Evolutionary conservation across 2,888 invertebrate genomes (phyloP), one percentile per base, ranked within the genome.

Genomic region (Drosophila ustulata): DNA sequence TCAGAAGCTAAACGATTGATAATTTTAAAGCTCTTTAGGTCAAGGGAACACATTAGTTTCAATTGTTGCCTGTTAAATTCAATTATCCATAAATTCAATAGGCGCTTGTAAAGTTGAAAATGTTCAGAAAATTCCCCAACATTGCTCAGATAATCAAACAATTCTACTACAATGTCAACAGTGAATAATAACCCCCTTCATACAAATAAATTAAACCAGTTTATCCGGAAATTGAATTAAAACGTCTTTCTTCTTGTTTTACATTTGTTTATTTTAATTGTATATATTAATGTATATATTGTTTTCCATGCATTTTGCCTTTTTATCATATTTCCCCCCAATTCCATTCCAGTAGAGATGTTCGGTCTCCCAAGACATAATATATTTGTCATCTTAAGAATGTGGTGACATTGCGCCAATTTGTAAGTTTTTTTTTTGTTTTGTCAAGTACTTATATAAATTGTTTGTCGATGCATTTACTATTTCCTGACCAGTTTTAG

Each of bases 231-330:
- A 5, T 28, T 28, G 28, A 4, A 73, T 50, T 41, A 11, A 65
- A 63, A 59, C 28, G 32, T 37, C 0, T 11, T 23, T 39, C 26
- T 55, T 49, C 26, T 26, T 46, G 30, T 55, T 77, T 74, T 74
- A 47, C 30, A 56, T 63, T 66, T 71, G 45, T 66, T 69, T 70
- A 62, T 34, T 67, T 69, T 72, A 55, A 30, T 69, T 76, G 66
- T 79, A 71, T 77, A 77, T 80, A 58, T 72, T 66, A 59, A 59
- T 77, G 52, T 80, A 70, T 75, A 77, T 75, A 56, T 67, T 71
- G 58, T 65, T 58, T 66, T 66, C 46, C 75, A 68, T 74, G 70
- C 57, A 61, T 57, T 61, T 70, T 64, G 49, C 61, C 62, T 37
- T 63, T 72, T 73, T 66, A 58, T 74, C 28, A 67, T 66, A 51